phyloP scores from a whole-genome alignment of 2,797 vertebrate genomes.

The Rallus crepitans region DNA sequence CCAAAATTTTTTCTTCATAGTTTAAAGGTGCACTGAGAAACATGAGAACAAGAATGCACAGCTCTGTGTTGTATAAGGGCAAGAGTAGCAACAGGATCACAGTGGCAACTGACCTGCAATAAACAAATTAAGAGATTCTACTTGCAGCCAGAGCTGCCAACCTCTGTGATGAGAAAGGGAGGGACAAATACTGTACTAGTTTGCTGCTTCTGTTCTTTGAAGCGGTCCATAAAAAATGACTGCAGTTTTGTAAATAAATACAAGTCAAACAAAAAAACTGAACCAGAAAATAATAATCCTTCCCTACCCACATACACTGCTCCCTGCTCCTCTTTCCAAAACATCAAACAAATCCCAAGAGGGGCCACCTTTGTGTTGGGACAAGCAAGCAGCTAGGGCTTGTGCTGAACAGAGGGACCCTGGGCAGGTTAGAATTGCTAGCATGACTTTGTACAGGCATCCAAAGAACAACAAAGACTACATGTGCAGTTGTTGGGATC shows the following conservation, averaged over 20 bases:
- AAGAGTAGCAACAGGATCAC: not conserved
- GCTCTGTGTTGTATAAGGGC: not conserved
- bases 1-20: not conserved
- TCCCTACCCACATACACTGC: not conserved
- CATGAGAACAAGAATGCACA: not conserved
- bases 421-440: not conserved
- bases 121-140: not conserved
- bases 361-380: not conserved
- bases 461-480: not conserved
- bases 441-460: not conserved
- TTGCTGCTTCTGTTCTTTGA: constrained; percentile 2
- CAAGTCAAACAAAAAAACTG: not conserved
- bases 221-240: constrained; percentile 19
- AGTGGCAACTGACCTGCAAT: not conserved
- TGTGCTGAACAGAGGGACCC: not conserved
- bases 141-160: not conserved
- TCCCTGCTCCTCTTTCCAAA: not conserved
- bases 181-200: not conserved
- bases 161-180: not conserved
- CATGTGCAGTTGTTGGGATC: not conserved
- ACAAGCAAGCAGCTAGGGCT: not conserved
- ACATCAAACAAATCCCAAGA: not conserved
- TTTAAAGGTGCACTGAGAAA: not conserved
- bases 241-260: not conserved
- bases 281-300: not conserved